Percentiles rank a stretch among this genome's conserved stretches.
Evolutionary conservation across 2,797 vertebrate genomes (phyloP).

Genomic region (Malurus splendens): DNA sequence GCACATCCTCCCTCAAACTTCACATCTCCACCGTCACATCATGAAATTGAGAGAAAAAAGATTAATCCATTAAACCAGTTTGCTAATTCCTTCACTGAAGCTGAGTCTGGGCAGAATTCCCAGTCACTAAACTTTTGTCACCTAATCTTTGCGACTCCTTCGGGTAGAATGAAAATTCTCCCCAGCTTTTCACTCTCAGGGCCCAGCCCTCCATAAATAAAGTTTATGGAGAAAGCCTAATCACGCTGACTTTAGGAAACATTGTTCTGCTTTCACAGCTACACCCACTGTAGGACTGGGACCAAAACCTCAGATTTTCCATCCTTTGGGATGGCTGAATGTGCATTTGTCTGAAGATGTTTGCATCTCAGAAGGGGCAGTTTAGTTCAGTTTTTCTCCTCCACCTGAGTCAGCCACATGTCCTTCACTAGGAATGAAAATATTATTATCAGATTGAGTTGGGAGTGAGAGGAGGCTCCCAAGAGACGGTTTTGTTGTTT

Average conservation of each 20-base stretch:
- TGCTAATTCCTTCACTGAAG: background rate
- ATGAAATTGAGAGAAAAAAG: background rate
- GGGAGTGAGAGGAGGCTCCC: background rate
- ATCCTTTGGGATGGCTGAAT: background rate
- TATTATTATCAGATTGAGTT: background rate
- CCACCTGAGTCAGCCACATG: too few species aligned
- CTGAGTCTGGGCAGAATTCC: slow-evolving; percentile 4
- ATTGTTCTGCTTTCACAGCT: slow-evolving; percentile 15
- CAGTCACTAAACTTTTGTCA: slow-evolving; percentile 9
- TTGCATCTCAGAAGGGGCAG: too few species aligned
- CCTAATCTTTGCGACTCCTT: background rate
- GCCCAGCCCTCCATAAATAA: slow-evolving; percentile 32
- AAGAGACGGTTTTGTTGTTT: background rate
- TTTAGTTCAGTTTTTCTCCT: too few species aligned
- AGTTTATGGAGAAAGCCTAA: background rate
- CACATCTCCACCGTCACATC: background rate
- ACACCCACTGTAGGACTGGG: background rate
- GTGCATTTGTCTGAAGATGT: background rate
- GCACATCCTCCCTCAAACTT: background rate
- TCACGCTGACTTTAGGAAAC: background rate
- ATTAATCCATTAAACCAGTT: background rate
- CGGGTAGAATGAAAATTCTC: slow-evolving; percentile 8
- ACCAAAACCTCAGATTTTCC: slow-evolving; percentile 8
- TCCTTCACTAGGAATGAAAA: background rate
- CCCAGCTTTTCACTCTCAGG: background rate